Evolutionary conservation across 2,888 invertebrate genomes (phyloP).

Genomic region (Sericinus montela): DNA sequence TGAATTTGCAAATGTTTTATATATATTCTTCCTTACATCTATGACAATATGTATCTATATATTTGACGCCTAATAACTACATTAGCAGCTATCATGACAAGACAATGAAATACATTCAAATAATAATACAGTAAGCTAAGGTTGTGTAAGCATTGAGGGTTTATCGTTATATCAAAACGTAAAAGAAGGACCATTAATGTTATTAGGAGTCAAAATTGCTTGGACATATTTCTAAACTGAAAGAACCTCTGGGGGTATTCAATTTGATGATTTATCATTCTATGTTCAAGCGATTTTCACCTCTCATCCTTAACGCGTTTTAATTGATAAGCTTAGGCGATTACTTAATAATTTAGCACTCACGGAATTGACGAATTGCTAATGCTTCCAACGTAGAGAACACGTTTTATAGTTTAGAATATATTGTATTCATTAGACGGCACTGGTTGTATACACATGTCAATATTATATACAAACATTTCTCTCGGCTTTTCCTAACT

Average conservation of each 20-base stretch:
- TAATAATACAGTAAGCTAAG: constrained; percentile 35
- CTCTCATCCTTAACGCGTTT: constrained; percentile 46
- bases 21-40: constrained; percentile 21
- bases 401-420: constrained; percentile 27
- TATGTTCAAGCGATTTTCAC: constrained; percentile 45
- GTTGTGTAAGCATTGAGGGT: constrained; percentile 60
- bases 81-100: constrained; percentile 20
- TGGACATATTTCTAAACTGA: constrained; percentile 17
- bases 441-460: constrained; percentile 20
- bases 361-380: constrained; percentile 72
- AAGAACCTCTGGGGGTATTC: constrained; percentile 24
- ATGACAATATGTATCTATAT: constrained; percentile 22
- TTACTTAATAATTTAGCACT: constrained; percentile 57
- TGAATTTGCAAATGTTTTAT: constrained; percentile 36
- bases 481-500: constrained; percentile 9
- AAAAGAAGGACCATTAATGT: constrained; percentile 72
- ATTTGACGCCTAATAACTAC: constrained; percentile 27
- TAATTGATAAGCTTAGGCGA: constrained; percentile 59
- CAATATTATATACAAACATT: constrained; percentile 14
- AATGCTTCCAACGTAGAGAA: constrained; percentile 62
- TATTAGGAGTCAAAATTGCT: constrained; percentile 46
- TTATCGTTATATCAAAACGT: constrained; percentile 70
- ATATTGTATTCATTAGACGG: constrained; percentile 14
- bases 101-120: neutral
- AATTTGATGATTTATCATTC: constrained; percentile 15